Percentiles rank a stretch among this genome's conserved stretches.
Conservation (phyloP, 2,113 vertebrate species). For the Microtus richardsoni region DNA sequence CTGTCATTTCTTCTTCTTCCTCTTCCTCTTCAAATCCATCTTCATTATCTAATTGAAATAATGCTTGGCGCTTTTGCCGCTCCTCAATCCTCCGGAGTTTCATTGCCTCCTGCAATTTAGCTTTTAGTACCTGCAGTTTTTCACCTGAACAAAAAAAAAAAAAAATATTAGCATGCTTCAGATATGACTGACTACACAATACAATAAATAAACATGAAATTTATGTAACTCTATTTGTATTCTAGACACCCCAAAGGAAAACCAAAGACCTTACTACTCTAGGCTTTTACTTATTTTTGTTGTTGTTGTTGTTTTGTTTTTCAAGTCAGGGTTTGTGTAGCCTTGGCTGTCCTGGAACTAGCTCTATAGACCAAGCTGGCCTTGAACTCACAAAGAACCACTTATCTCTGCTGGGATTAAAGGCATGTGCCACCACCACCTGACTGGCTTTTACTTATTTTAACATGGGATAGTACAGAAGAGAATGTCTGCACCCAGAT, state of each 20-base stretch:
- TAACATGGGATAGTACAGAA: neutral
- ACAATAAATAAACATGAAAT: neutral
- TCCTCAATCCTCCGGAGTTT: constrained; percentile 94
- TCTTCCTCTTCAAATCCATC: constrained; percentile 94
- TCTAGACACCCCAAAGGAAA: constrained; percentile 5
- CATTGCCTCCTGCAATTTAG: constrained; percentile 96
- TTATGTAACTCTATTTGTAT: neutral
- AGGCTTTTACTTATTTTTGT: constrained; percentile 32
- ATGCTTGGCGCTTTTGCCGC: constrained; percentile 90
- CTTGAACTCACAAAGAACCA: neutral
- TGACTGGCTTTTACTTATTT: constrained; percentile 19
- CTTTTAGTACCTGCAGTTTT: constrained; percentile 94
- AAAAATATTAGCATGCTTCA: neutral
- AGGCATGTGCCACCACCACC: neutral
- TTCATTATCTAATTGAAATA: constrained; percentile 96
- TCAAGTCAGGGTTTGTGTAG: neutral
- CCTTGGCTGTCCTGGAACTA: neutral
- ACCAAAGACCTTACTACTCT: neutral
- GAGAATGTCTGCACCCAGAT: neutral
- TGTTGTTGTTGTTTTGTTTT: neutral
- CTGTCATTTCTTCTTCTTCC: constrained; percentile 92
- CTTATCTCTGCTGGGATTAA: neutral
- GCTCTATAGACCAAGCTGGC: neutral
- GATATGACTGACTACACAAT: neutral
- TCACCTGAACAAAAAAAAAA: constrained; percentile 87